A percentile compares a stretch with the other conserved stretches of the same genome.
phyloP scores from a whole-genome alignment of 2,888 invertebrate genomes.

The Trissolcus japonicus region DNA sequence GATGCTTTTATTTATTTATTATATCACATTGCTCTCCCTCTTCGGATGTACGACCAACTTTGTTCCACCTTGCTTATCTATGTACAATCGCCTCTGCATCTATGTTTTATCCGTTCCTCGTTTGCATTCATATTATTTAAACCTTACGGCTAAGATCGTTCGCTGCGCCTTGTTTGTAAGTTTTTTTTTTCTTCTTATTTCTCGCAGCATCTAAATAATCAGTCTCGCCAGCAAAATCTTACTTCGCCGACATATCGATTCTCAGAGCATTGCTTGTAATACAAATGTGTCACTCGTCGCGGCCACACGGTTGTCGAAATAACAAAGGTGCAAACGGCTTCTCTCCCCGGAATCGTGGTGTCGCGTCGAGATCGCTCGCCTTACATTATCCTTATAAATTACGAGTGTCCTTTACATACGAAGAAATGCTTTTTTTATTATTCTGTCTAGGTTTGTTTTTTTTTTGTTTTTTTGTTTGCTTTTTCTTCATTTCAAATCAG shows the following conservation, averaged over 20 bases:
- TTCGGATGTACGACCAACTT: conserved; percentile 37
- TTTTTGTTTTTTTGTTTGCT: conserved; percentile 25
- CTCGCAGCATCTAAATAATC: conserved; percentile 51
- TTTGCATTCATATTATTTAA: conserved; percentile 4
- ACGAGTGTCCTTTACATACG: conserved; percentile 56
- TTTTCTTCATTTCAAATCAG: conserved; percentile 40
- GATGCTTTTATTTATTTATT: conserved; percentile 71
- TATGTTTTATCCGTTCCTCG: conserved; percentile 1
- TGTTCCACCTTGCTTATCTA: conserved; percentile 19
- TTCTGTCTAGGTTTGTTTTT: conserved; percentile 4
- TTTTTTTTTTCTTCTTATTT: conserved; percentile 17
- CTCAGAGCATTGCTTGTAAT: conserved; percentile 57
- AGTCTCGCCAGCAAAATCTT: conserved; percentile 57
- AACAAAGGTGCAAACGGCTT: conserved; percentile 27
- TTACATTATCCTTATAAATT: conserved; percentile 54
- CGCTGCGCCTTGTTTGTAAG: conserved; percentile 51
- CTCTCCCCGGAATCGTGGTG: conserved; percentile 30
- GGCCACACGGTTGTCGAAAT: conserved; percentile 22
- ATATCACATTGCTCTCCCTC: conserved; percentile 74
- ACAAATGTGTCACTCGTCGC: conserved; percentile 39
- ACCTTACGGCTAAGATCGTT: conserved; percentile 49
- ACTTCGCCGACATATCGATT: conserved; percentile 55
- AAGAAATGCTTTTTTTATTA: conserved; percentile 55
- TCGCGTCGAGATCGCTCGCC: conserved; percentile 35
- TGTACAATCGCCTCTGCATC: conserved; percentile 35